Evolutionary conservation across 92 coral and sea anemone genomes (phyloP), one percentile per base, ranked within the genome.

Genomic region (Nematostella vectensis): DNA sequence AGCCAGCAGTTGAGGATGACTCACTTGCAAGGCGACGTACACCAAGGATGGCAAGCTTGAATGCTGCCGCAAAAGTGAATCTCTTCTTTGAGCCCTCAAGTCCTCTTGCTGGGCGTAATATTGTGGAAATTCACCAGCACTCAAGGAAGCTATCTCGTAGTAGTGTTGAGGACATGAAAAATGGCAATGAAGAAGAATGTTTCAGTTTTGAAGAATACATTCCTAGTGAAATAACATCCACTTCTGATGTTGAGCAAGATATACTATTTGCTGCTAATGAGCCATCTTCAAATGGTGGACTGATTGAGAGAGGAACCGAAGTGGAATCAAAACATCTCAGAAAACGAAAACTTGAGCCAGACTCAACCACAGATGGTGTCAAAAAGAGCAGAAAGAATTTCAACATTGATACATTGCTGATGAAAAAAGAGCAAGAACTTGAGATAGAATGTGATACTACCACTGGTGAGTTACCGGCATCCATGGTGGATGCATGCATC

Each of bases 11-110:
- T 25, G 88, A 88, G 28, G 43, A 69, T 0, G 93, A 87, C 36
- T 73, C 83, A 16, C 68, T 78, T 38, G 95, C 83, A 25, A 78
- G 94, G 42, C 61, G 96, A 11, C 74, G 99, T 26, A 86, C 95
- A 19, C 93, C 88, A 19, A 74, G 99, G 38, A 80, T 93, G 87
- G 99, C 99, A 30, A 82, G 99, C 58, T 76, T 93, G 19, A 93
- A 93, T 70, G 99, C 99, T 12, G 99, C 96, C 16, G 99, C 99
- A 3, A 93, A 93, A 54, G 96, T 87, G 27, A 87, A 81, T 51
- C 65, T 87, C 58, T 82, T 86, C 62, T 93, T 82, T 77, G 93
- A 91, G 42, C 98, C 98, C 2, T 87, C 98, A 11, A 86, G 96
- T 64, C 95, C 98, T 2, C 57, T 91, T 47, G 98, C 98, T 19